phyloP scores from a whole-genome alignment of 2,797 vertebrate genomes.

The Cryptoprocta ferox region DNA sequence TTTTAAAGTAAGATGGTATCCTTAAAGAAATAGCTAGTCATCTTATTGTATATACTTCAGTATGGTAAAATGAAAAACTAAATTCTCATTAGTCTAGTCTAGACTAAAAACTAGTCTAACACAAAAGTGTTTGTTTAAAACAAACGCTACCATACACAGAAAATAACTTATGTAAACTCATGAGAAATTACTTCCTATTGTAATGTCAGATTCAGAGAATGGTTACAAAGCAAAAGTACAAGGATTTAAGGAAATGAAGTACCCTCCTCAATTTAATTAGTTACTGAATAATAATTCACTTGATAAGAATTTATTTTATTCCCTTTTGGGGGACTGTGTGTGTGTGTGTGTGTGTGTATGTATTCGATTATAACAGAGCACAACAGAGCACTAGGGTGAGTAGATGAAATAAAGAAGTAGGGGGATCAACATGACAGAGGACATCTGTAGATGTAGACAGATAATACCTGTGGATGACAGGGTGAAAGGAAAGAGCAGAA shows the following conservation, averaged over 20 bases:
- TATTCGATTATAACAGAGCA: neutral
- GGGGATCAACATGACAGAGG: neutral
- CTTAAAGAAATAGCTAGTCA: constrained; percentile 2
- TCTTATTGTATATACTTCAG: constrained; percentile 10
- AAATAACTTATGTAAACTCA: constrained; percentile 46
- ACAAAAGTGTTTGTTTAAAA: constrained; percentile 18
- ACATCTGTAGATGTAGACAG: too few relatives aligned
- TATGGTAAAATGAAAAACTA: neutral
- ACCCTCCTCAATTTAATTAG: constrained; percentile 48
- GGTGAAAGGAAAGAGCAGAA: neutral
- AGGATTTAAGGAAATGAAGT: neutral
- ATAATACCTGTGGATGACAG: neutral
- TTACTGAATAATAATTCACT: neutral
- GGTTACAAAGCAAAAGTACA: neutral
- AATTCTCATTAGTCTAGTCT: neutral
- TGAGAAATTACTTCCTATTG: neutral
- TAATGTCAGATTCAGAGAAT: neutral
- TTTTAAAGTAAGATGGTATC: neutral
- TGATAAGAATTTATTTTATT: neutral
- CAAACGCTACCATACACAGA: neutral
- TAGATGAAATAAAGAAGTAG: neutral
- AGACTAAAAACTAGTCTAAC: constrained; percentile 46
- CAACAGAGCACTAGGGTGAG: neutral
- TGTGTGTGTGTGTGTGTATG: neutral
- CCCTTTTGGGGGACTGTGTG: neutral